These are phyloP conservation scores for Xerus rutilus DNA, from an alignment of 2,797 vertebrate genomes.

Conservation along the genomic window DNA sequence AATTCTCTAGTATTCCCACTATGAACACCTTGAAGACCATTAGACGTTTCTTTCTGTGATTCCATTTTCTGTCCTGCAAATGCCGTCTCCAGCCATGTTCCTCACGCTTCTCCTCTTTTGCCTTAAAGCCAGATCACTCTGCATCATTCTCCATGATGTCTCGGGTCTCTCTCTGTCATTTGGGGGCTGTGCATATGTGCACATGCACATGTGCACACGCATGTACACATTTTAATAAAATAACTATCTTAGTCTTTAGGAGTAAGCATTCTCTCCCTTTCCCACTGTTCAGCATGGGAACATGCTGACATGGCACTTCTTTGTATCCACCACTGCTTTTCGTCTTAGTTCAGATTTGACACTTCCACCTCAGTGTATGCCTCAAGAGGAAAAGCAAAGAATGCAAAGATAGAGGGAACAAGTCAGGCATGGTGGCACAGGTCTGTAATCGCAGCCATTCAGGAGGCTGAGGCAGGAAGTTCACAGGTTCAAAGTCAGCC, in stretches of 20 bases:
- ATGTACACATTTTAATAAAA: neutral
- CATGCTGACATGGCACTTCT: neutral
- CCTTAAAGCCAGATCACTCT: neutral
- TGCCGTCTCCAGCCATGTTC: neutral
- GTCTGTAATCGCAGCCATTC: too few relatives aligned
- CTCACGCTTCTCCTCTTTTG: neutral
- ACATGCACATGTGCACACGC: accelerated
- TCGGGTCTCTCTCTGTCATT: neutral
- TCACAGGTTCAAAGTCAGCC: too few relatives aligned
- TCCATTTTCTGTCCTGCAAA: neutral
- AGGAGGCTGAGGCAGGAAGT: too few relatives aligned
- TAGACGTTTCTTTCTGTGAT: neutral
- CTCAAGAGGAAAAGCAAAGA: constrained; percentile 65
- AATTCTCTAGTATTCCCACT: neutral
- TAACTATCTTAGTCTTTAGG: neutral
- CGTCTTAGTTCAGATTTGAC: constrained; percentile 56
- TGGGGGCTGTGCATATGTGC: neutral
- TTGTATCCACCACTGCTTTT: constrained; percentile 68
- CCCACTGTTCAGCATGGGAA: neutral
- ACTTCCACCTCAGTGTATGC: constrained; percentile 73
- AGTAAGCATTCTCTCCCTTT: constrained; percentile 55
- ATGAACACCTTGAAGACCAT: neutral
- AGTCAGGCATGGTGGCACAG: neutral
- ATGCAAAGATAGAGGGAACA: constrained; percentile 30
- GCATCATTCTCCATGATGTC: neutral